Evolutionary conservation across 2,113 vertebrate genomes (phyloP), one percentile per base, ranked within the genome.

Genomic region (Hirundichthys speculiger): DNA sequence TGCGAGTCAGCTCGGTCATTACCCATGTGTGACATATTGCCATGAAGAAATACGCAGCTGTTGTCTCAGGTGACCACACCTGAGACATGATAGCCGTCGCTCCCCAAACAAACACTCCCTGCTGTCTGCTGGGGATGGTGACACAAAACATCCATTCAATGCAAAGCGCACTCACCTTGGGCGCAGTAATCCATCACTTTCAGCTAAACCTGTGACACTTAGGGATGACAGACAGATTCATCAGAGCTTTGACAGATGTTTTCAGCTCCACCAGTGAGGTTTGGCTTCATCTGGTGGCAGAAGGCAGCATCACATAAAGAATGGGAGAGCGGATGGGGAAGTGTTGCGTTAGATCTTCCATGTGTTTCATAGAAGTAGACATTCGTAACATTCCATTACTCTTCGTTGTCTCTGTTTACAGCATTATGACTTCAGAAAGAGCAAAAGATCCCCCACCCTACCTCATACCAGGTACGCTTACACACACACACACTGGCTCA

Each of bases 351-450:
- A n/a, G n/a, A n/a, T n/a, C n/a, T n/a, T n/a, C n/a, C n/a, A n/a
- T n/a, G n/a, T n/a, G n/a, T n/a, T n/a, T n/a, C n/a, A 19, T 19
- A 19, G 15, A 21, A 39, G 8, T 6, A 22, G 19, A 0, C 7
- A 1, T 34, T 71, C 34, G 3, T 64, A 27, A 40, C 15, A 8
- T 5, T 8, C 46, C 4, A 19, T 42, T 51, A 30, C 19, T 21
- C 1, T 6, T 3, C 20, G 4, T 30, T 34, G 21, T n/a, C 10
- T 18, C 52, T 74, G 9, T 66, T 5, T 64, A 20, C 48, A 84
- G 71, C 61, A 85, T 27, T 69, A 93, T 92, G 90, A 88, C 62
- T 41, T 2, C 49, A 24, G 21, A 58, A 0, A 53, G 38, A 63
- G 41, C 2, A 1, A 66, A 4, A 1, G 15, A 83, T 0, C 79